A percentile compares a stretch with the other conserved stretches of the same genome.
Conservation (phyloP, 2,797 vertebrate species). For the Microctenopoma lineatum region DNA sequence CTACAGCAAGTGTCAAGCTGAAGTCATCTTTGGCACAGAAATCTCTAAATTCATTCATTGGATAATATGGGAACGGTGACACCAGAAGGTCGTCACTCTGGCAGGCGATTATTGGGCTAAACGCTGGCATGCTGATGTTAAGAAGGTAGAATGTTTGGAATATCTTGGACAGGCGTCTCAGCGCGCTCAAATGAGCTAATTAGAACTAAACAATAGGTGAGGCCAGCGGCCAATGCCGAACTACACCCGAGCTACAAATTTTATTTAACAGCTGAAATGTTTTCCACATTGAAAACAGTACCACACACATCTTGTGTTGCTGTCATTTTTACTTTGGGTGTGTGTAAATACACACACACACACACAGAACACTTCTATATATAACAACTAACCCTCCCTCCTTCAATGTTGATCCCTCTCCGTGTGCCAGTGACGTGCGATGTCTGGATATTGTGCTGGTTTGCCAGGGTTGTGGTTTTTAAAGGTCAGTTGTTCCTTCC, state of each 20-base stretch:
- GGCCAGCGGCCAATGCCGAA: too few relatives aligned
- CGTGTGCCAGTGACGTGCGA: neutral
- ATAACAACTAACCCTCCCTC: slow-evolving; percentile 63
- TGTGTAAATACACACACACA: slow-evolving; percentile 10
- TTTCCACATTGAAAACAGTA: neutral
- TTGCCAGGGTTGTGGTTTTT: slow-evolving; percentile 56
- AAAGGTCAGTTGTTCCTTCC: slow-evolving; percentile 68
- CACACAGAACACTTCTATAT: slow-evolving; percentile 63
- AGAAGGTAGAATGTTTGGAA: too few relatives aligned
- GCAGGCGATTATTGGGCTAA: too few relatives aligned
- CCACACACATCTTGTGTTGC: slow-evolving; percentile 28
- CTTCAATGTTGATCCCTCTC: slow-evolving; percentile 50
- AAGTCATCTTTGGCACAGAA: neutral
- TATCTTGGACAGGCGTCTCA: neutral
- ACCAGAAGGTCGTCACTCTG: too few relatives aligned
- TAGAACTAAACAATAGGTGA: neutral
- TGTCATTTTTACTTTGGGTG: slow-evolving; percentile 52
- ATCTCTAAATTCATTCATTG: neutral
- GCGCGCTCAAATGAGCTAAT: neutral
- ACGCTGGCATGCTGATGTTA: too few relatives aligned
- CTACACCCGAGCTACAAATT: too few relatives aligned
- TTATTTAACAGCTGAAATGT: neutral
- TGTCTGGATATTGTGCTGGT: slow-evolving; percentile 40
- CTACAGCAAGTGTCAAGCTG: neutral
- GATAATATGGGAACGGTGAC: neutral